Evolutionary conservation across 1,140 invertebrate species (phyloP), one percentile per base, ranked within the genome.

Genomic region (Dendroctonus ponderosae): DNA sequence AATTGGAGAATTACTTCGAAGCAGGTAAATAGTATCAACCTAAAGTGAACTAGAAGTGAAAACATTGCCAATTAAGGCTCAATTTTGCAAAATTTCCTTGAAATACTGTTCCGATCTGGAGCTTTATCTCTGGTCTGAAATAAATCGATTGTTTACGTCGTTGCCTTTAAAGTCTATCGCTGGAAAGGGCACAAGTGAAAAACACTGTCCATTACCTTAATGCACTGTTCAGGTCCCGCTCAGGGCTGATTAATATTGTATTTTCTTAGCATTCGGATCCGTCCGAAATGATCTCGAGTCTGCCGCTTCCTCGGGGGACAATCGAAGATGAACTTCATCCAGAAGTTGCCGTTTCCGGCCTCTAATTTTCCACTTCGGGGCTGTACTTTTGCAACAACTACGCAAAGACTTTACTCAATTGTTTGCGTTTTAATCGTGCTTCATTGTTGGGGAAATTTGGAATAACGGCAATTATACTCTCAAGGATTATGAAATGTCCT

Each of bases 221-320:
- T 75, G 74, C 74, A 75, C 71, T 74, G 72, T 74, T 72, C 72
- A 70, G 69, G 71, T 75, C 72, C 71, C 71, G 71, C 71, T 73
- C 71, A 61, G 66, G 64, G 57, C 74, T 75, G 74, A 75, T 75
- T 75, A 75, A 75, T 75, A 75, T 75, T 75, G 72, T 71, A 75
- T 75, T 75, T 68, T 75, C 72, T 70, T 70, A 68, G 71, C 68
- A 70, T 74, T 71, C 67, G 71, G 71, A 71, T 69, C 70, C 66
- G 37, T n/a, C 44, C 40, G 65, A 39, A 51, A 61, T 61, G 57
- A 66, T 62, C 59, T 26, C 44, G 48, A 46, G 46, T 38, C 61
- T 50, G 52, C 42, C 50, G 49, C 61, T 41, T 60, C 61, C 61
- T 62, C 52, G 38, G 11, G 61, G 61, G 61, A 62, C 61, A 53